phyloP scores from a whole-genome alignment of 1,140 invertebrate genomes.

The Hypsibius dujardini region DNA sequence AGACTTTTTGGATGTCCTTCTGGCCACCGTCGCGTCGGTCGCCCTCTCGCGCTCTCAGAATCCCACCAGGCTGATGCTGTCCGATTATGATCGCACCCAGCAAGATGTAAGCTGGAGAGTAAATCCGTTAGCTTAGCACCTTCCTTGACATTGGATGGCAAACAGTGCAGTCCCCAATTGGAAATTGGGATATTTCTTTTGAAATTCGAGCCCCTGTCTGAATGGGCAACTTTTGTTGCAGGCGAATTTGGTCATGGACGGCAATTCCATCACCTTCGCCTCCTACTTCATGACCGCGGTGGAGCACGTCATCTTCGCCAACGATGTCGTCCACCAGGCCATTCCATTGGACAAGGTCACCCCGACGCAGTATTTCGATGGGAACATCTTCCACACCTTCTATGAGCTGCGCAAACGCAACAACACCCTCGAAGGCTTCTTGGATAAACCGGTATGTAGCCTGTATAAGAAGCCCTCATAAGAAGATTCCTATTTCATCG shows the following conservation, averaged over 20 bases:
- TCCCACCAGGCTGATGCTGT: background rate
- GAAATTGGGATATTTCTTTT: no score
- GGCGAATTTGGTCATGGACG: background rate
- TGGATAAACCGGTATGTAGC: no score
- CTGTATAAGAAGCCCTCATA: no score
- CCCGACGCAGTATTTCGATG: background rate
- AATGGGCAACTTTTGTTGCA: background rate
- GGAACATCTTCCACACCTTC: conserved; percentile 8
- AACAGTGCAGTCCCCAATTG: no score
- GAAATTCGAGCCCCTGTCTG: no score
- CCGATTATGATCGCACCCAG: background rate
- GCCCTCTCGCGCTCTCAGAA: background rate
- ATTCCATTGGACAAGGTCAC: background rate
- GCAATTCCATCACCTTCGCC: background rate
- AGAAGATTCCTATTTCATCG: no score
- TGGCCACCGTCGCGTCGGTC: background rate
- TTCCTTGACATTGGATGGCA: background rate
- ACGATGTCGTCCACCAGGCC: background rate
- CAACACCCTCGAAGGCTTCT: no score
- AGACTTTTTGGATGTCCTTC: background rate
- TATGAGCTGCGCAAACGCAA: no score
- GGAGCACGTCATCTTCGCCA: conserved; percentile 17
- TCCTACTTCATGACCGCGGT: conserved; percentile 12
- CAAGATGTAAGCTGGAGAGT: background rate
- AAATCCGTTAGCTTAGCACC: background rate